Evolutionary conservation across 2,113 vertebrate genomes (phyloP).

Genomic region (Suncus etruscus): DNA sequence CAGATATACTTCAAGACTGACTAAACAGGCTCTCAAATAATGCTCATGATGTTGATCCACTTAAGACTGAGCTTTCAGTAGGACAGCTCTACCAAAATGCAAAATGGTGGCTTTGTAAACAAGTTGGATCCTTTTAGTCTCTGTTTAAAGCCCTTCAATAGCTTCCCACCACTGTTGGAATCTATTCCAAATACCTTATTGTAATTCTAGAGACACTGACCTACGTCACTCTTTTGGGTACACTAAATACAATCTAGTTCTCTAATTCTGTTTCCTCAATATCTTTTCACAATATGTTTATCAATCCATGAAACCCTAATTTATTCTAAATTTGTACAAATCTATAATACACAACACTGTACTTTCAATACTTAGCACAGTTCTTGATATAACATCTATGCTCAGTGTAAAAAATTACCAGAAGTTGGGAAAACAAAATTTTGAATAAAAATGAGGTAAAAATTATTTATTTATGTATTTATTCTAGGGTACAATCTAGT

Average conservation of each 20-base stretch:
- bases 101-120: constrained; percentile 1
- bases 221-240: not conserved
- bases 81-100: not conserved
- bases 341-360: too few species aligned
- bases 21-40: not conserved
- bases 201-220: not conserved
- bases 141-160: not conserved
- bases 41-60: rapidly evolving
- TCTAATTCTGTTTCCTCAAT: not conserved
- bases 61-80: not conserved
- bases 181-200: not conserved
- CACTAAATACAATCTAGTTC: not conserved
- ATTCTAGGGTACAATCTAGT: not conserved
- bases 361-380: not conserved
- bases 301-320: not conserved
- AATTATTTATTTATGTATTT: too few species aligned
- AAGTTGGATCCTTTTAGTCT: not conserved
- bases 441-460: too few species aligned
- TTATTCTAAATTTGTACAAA: not conserved
- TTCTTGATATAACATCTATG: not conserved
- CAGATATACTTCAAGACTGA: not conserved
- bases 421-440: not conserved
- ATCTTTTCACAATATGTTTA: not conserved
- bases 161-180: not conserved
- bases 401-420: not conserved